These are phyloP conservation scores for Macheiramphus alcinus DNA, from an alignment of 2,113 vertebrate species.

Conservation along the genomic window DNA sequence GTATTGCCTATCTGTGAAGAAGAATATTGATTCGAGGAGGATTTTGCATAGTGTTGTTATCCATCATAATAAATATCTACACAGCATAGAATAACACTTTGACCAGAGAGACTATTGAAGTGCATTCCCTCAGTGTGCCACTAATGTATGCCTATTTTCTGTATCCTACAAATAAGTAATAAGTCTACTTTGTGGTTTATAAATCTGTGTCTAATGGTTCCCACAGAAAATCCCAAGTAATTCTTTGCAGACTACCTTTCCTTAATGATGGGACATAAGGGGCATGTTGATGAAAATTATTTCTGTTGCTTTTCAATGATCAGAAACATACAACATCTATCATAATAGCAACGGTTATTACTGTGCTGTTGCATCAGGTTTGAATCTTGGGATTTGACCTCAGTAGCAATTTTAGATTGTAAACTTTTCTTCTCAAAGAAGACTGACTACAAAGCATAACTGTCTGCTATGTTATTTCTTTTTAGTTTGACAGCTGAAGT, in stretches of 20 bases:
- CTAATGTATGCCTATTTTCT: not conserved
- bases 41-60: not conserved
- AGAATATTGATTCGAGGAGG: not conserved
- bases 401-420: not conserved
- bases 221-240: not conserved
- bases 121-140: not conserved
- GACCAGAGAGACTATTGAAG: not conserved
- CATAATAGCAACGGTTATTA: not conserved
- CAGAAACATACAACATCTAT: not conserved
- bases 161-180: not conserved
- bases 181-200: not conserved
- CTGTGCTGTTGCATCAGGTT: constrained; percentile 25
- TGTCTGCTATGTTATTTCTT: not conserved
- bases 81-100: not conserved
- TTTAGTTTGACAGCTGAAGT: not conserved
- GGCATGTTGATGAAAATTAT: not conserved
- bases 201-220: not conserved
- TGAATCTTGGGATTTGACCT: constrained; percentile 30
- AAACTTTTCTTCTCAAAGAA: not conserved
- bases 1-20: not conserved
- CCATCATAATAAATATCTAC: not conserved
- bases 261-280: not conserved
- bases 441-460: not conserved
- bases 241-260: not conserved
- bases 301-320: not conserved